Base-by-base conservation (phyloP, 2,113 vertebrate genomes). In the Erythrocercus mccallii region DNA sequence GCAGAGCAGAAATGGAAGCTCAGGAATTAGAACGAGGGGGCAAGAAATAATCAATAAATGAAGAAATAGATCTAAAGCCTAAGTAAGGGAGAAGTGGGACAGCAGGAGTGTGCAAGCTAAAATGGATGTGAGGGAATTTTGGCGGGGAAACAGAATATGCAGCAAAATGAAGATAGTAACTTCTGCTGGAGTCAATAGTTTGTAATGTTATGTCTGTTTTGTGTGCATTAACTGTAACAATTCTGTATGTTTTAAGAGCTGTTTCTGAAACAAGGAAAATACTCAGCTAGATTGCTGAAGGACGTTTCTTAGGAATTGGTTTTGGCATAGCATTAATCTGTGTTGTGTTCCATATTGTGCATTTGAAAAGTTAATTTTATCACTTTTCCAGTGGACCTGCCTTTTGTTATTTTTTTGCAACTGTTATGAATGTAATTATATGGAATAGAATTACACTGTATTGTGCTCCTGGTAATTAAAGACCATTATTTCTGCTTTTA, bases 401-500 rank as follows among this genome's bases (percentile, higher is more conserved):
- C 37, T 85, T 61, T 13, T 66, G 28, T 60, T 56, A 23, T 66
- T 62, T 45, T 35, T 88, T 68, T 81, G 45, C 50, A 73, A 40
- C 27, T 88, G 11, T 62, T 84, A 35, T 14, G 22, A 68, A 84
- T 62, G 51, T 92, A 68, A 58, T 78, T 74, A 14, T 81, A 51
- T 47, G 44, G 42, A 70, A 15, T 76, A 62, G 64, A 50, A 50
- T 78, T 78, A 54, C 8, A 2, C 38, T 83, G n/a, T 73, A 27
- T 69, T 82, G 81, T 92, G 69, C 77, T 87, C 30, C 81, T 71
- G 50, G 7, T 97, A 91, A 84, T 73, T 53, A 42, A 47, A 97
- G 62, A 74, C 88, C 60, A 82, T 92, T 97, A 61, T 95, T 97
- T 94, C 95, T 94, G 86, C 97, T 95, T 94, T 87, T 96, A 79